Conservation (phyloP, 2,888 invertebrate genomes). For the Eupeodes latifasciatus region DNA sequence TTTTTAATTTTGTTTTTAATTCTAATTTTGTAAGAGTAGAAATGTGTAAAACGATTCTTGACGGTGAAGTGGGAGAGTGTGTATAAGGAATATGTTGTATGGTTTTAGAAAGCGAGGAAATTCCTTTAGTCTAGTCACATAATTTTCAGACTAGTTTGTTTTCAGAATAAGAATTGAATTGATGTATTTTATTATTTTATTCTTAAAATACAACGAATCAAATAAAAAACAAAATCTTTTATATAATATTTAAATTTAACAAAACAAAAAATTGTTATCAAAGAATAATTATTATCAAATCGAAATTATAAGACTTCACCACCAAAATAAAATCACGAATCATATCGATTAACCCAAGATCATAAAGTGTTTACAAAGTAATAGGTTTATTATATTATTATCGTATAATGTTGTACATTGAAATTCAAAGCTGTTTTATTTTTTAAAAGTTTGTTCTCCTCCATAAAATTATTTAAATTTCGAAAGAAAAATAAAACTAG, state of each 20-base stretch:
- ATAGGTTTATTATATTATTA: neutral
- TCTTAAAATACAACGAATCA: conserved; percentile 67
- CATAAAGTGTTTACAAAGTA: conserved; percentile 41
- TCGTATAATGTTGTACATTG: conserved; percentile 12
- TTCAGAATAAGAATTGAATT: conserved; percentile 45
- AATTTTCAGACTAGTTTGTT: conserved; percentile 66
- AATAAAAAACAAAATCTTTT: conserved; percentile 45
- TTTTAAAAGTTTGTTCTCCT: conserved; percentile 8
- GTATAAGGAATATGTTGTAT: conserved; percentile 39
- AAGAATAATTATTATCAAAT: conserved; percentile 66
- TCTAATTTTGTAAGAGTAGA: conserved; percentile 34
- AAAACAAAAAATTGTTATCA: conserved; percentile 39
- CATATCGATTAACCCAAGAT: conserved; percentile 68
- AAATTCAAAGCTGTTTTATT: conserved; percentile 40
- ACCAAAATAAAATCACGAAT: conserved; percentile 71
- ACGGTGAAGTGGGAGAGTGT: conserved; percentile 50
- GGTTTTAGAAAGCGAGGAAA: conserved; percentile 9
- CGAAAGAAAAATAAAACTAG: neutral
- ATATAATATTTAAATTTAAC: neutral
- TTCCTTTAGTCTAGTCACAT: conserved; percentile 69
- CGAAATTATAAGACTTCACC: conserved; percentile 76
- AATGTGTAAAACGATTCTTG: conserved; percentile 36
- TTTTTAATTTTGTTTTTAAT: conserved; percentile 5
- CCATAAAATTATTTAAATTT: neutral
- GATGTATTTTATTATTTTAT: conserved; percentile 33